A percentile compares a stretch with the other conserved stretches of the same genome.
phyloP scores from a whole-genome alignment of 2,113 vertebrate species.

The Apodemus sylvaticus region DNA sequence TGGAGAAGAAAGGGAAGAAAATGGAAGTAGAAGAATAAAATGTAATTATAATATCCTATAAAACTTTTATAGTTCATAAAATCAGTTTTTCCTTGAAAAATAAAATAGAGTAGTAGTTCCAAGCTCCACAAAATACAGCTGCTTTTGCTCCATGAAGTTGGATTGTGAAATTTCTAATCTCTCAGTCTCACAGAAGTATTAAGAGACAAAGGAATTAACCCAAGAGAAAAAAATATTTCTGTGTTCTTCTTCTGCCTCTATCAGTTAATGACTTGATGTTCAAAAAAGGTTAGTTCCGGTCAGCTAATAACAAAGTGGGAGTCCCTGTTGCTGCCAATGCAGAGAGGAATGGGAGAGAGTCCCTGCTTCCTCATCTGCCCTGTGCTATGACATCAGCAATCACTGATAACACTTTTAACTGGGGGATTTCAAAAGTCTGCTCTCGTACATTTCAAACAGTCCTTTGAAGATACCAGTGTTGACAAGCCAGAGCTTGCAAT shows the following conservation, averaged over 20 bases:
- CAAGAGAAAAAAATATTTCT: neutral
- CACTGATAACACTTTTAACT: conserved; percentile 61
- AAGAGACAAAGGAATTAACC: conserved; percentile 35
- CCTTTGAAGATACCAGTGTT: conserved; percentile 59
- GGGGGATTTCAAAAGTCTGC: conserved; percentile 49
- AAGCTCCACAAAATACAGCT: neutral
- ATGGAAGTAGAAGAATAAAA: neutral
- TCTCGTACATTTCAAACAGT: conserved; percentile 47
- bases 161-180: conserved; percentile 34
- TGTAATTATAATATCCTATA: neutral
- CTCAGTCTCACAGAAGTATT: neutral
- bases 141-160: neutral
- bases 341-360: neutral
- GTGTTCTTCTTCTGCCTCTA: neutral
- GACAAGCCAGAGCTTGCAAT: conserved; percentile 16
- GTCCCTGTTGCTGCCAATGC: neutral
- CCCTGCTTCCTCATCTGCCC: neutral
- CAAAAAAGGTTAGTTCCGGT: conserved; percentile 42
- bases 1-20: neutral
- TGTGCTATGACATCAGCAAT: neutral
- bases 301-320: neutral
- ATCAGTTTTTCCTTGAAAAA: neutral
- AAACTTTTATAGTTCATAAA: neutral
- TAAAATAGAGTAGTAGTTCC: neutral
- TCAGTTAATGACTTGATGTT: conserved; percentile 28